Conservation (phyloP, 1,140 invertebrate genomes). For the Pentalonia nigronervosa region DNA sequence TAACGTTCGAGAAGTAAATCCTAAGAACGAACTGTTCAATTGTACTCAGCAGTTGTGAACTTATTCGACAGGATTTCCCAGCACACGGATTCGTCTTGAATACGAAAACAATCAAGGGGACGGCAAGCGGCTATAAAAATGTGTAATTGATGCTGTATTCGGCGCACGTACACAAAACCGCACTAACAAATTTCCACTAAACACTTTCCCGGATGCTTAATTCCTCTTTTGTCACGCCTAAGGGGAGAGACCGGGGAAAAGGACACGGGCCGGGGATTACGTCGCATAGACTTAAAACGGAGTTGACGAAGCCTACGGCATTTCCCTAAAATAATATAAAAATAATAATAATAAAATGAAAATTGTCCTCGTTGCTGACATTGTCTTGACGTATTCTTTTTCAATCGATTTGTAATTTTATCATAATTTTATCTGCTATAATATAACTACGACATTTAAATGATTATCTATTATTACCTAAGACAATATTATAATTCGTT, state of each 20-base stretch:
- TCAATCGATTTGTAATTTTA: background rate
- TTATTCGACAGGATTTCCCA: conserved; percentile 48
- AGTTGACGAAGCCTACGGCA: conserved; percentile 23
- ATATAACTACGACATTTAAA: background rate
- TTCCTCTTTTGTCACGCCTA: conserved; percentile 51
- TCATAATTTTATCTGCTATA: background rate
- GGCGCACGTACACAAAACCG: conserved; percentile 31
- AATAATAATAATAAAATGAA: background rate
- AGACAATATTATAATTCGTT: too few species aligned
- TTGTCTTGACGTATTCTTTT: background rate
- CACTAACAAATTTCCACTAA: conserved; percentile 55
- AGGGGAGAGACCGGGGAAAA: conserved; percentile 3
- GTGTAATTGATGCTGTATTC: conserved; percentile 46
- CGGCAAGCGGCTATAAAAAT: background rate
- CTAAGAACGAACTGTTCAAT: conserved; percentile 22
- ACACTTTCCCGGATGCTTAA: conserved; percentile 53
- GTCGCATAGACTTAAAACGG: conserved; percentile 4
- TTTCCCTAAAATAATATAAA: background rate
- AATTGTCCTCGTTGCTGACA: background rate
- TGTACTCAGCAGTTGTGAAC: conserved; percentile 2
- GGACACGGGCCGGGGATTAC: background rate
- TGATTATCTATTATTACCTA: background rate
- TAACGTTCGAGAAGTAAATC: background rate
- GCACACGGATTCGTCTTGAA: conserved; percentile 45
- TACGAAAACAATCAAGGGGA: conserved; percentile 44